These are phyloP conservation scores for Dinoponera quadriceps DNA, from an alignment of 1,140 invertebrate genomes.

Conservation along the genomic window DNA sequence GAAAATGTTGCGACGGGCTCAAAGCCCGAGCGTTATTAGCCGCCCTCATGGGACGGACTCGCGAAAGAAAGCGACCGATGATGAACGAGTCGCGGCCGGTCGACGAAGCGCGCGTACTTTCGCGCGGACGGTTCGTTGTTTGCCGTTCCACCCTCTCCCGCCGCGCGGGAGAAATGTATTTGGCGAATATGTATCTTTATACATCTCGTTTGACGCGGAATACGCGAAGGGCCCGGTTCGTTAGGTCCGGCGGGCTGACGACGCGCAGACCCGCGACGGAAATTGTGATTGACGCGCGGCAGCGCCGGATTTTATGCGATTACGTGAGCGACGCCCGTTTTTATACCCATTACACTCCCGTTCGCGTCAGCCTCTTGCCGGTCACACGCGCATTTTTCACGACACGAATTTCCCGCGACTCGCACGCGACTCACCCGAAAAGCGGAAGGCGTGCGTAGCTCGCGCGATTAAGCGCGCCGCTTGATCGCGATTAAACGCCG, in stretches of 20 bases:
- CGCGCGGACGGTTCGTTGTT: slow-evolving; percentile 29
- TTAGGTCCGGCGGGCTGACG: background rate
- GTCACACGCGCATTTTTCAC: background rate
- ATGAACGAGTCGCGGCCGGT: slow-evolving; percentile 57
- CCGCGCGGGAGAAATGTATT: background rate
- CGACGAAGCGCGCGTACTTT: background rate
- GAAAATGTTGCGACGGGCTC: slow-evolving; percentile 73
- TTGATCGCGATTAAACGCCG: background rate
- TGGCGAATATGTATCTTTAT: background rate
- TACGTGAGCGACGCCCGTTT: background rate
- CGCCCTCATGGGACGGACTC: slow-evolving; percentile 72
- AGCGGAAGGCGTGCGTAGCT: too few relatives aligned
- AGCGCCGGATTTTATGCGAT: background rate
- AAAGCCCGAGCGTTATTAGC: slow-evolving; percentile 74
- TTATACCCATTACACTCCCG: background rate
- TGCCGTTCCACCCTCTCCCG: background rate
- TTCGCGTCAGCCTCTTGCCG: background rate
- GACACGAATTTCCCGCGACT: background rate
- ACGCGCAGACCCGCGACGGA: background rate
- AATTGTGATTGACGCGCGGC: slow-evolving; percentile 12
- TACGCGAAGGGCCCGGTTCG: background rate
- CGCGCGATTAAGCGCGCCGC: background rate
- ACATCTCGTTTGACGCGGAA: slow-evolving; percentile 3
- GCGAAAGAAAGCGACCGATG: slow-evolving; percentile 59
- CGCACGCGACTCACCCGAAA: background rate